These are phyloP conservation scores for Caenorhabditis elegans DNA, from an alignment of 1,140 invertebrate genomes.

Conservation along the genomic window DNA sequence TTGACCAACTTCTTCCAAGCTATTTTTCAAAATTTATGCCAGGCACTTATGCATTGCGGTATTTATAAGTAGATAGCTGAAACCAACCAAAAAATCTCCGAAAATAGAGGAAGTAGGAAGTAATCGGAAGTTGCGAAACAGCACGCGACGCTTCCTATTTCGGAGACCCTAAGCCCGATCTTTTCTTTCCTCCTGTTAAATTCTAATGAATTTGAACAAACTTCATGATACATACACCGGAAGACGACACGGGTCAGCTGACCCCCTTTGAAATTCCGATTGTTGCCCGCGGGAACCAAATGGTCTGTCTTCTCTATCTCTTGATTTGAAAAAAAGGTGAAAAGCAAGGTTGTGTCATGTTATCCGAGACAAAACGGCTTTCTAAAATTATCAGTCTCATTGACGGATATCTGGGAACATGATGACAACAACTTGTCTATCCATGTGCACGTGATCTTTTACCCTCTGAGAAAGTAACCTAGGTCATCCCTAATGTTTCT, in stretches of 20 bases:
- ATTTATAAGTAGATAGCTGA: not conserved
- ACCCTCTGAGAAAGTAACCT: not conserved
- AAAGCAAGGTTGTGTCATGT: not conserved
- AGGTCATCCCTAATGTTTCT: not conserved
- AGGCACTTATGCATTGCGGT: too few relatives aligned
- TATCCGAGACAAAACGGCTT: not conserved
- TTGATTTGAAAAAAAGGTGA: not conserved
- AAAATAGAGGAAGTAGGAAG: not conserved
- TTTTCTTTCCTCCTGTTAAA: not conserved
- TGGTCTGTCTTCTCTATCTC: not conserved
- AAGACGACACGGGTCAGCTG: conserved; percentile 18
- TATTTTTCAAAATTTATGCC: too few relatives aligned
- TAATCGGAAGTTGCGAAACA: conserved; percentile 25
- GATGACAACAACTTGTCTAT: not conserved
- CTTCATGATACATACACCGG: not conserved
- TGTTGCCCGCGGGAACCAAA: not conserved
- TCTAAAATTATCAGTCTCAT: not conserved
- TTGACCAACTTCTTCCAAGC: too few relatives aligned
- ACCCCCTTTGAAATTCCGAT: not conserved
- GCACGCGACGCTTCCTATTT: conserved; percentile 12
- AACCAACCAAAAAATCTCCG: not conserved
- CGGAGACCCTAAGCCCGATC: not conserved
- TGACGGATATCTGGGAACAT: not conserved
- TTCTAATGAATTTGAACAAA: not conserved
- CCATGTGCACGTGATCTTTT: not conserved